phyloP scores from a whole-genome alignment of 2,888 invertebrate genomes.

The Meganola albula region DNA sequence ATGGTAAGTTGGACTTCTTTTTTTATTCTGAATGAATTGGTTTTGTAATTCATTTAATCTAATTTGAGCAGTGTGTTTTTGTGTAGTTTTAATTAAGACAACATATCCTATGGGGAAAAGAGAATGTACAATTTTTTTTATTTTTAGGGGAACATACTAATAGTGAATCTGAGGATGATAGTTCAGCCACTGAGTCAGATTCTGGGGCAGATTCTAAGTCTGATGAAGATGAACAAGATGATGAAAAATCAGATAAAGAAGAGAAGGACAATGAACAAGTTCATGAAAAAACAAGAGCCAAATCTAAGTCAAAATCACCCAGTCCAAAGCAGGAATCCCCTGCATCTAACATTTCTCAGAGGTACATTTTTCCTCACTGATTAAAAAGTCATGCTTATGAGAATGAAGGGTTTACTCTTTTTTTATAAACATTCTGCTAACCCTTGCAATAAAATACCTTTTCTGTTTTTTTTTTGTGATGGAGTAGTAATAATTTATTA shows the following conservation, averaged over 20 bases:
- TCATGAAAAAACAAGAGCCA: constrained; percentile 42
- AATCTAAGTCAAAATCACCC: constrained; percentile 57
- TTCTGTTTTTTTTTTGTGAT: no score
- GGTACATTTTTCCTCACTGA: constrained; percentile 32
- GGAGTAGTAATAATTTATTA: no score
- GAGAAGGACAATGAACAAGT: constrained; percentile 54
- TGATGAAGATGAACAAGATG: constrained; percentile 53
- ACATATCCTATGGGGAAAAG: no score
- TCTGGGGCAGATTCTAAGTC: constrained; percentile 63
- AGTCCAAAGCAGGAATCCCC: constrained; percentile 50
- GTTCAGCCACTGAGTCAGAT: constrained; percentile 58
- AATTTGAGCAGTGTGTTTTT: no score
- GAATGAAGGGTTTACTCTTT: no score
- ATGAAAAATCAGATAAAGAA: constrained; percentile 47
- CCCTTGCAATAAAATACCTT: no score
- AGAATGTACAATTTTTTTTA: not conserved
- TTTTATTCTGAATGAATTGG: no score
- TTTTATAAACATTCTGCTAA: no score
- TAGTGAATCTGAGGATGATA: constrained; percentile 71
- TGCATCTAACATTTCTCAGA: constrained; percentile 55
- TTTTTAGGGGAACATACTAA: constrained; percentile 64
- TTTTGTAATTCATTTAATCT: no score
- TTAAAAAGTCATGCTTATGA: no score
- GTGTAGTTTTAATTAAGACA: no score
- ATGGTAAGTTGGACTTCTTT: constrained; percentile 56